Evolutionary conservation across 1,140 invertebrate species (phyloP), one percentile per base, ranked within the genome.

Genomic region (Glossosoma conforme): DNA sequence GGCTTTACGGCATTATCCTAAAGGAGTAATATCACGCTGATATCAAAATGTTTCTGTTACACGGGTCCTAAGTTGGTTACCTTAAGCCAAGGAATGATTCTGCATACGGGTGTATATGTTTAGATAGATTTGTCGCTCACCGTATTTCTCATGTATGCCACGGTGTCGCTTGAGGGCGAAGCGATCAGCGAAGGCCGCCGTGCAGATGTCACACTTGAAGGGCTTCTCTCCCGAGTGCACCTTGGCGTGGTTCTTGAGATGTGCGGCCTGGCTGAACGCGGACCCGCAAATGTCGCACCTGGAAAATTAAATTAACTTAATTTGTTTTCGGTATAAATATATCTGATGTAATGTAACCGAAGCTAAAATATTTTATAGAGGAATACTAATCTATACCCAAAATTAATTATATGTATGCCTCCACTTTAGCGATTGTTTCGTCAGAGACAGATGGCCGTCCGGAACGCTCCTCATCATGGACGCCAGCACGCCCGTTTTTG

Each of bases 221-320:
- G 77, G 81, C 58, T 84, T 84, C 63, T 83, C 82, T 1, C 86
- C 86, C 1, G 85, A 86, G 68, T 87, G 85, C 37, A 87, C 83
- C 65, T 89, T 90, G 14, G 85, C 85, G 57, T 91, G 87, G 69
- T 90, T 90, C 65, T 90, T 89, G 18, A 90, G 70, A 70, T 91
- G 87, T n/a, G 87, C 89, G 1, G 87, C 87, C 70, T 90, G 88
- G 66, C 87, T 89, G 61, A 91, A 91, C 18, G 86, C 86, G 4
- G 86, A 88, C 1, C 86, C 86, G 61, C 87, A 91, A 22, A 86
- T 86, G 42, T 87, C 86, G 70, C 88, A 91, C 56, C 81, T 74
- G 41, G 28, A 50, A 56, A 6, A 40, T 6, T 9, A 36, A 11
- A 11, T n/a, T n/a, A n/a, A n/a, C n/a, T n/a, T n/a, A n/a, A n/a